phyloP scores from a whole-genome alignment of 2,797 vertebrate genomes.

The Melanotaenia boesemani region DNA sequence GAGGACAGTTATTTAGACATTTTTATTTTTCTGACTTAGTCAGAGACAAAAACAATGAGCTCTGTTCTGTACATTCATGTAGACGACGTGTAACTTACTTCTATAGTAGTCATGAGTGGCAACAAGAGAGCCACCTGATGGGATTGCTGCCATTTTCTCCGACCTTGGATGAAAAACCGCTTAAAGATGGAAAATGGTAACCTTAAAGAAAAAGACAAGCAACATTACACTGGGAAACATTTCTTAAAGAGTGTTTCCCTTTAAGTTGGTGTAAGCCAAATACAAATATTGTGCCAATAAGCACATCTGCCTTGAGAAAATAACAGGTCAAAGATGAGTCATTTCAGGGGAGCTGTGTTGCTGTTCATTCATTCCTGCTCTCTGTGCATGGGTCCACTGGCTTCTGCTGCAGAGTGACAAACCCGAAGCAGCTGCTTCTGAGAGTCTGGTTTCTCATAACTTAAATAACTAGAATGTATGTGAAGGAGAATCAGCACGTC shows the following conservation, averaged over 20 bases:
- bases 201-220: constrained; percentile 41
- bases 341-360: not conserved
- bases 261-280: not conserved
- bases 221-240: not conserved
- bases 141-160: constrained; percentile 93
- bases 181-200: constrained; percentile 66
- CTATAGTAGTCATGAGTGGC: constrained; percentile 95
- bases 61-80: not conserved
- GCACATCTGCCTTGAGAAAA: not conserved
- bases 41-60: not conserved
- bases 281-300: not conserved
- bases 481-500: constrained; percentile 10
- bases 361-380: not conserved
- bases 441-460: constrained; percentile 48
- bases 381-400: not conserved
- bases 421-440: constrained; percentile 49
- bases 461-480: constrained; percentile 45
- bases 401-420: constrained; percentile 1
- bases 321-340: not conserved
- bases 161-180: constrained; percentile 61
- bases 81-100: constrained; percentile 83
- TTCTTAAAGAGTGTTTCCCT: not conserved
- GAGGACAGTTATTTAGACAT: not conserved
- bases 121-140: constrained; percentile 93
- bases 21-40: not conserved